Percentiles rank a stretch among this genome's conserved stretches.
phyloP scores from a whole-genome alignment of 2,888 invertebrate species.

The Tenodera sinensis region DNA sequence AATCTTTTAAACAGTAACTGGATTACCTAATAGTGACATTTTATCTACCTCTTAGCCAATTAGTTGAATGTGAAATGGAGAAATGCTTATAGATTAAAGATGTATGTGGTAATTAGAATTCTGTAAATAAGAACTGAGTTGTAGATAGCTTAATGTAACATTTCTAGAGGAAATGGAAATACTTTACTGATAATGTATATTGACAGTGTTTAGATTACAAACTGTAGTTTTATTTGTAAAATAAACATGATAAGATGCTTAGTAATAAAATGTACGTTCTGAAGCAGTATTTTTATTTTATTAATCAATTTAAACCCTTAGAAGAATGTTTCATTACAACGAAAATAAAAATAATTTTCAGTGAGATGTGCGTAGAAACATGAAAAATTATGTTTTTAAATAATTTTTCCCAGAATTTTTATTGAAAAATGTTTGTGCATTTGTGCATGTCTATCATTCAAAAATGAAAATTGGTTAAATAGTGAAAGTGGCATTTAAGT shows the following conservation, averaged over 20 bases:
- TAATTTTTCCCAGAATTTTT: too few species aligned
- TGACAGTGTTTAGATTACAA: background rate
- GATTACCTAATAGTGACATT: background rate
- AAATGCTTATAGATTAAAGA: background rate
- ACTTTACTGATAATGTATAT: background rate
- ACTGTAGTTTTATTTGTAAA: background rate
- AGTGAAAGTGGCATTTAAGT: too few species aligned
- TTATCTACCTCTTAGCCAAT: background rate
- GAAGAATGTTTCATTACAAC: too few species aligned
- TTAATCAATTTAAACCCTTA: too few species aligned
- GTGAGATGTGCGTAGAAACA: too few species aligned
- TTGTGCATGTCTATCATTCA: too few species aligned
- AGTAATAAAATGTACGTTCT: background rate
- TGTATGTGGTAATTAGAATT: background rate
- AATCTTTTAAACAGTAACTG: background rate
- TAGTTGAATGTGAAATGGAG: background rate
- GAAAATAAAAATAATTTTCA: too few species aligned
- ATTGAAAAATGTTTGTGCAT: too few species aligned
- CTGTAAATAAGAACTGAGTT: background rate
- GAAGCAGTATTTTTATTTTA: too few species aligned
- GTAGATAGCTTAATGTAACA: too few species aligned
- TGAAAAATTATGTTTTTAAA: too few species aligned
- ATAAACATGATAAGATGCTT: background rate
- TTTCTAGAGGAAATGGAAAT: background rate
- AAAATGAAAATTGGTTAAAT: too few species aligned